phyloP scores from a whole-genome alignment of 2,113 vertebrate genomes.

The Herpetotheres cachinnans region DNA sequence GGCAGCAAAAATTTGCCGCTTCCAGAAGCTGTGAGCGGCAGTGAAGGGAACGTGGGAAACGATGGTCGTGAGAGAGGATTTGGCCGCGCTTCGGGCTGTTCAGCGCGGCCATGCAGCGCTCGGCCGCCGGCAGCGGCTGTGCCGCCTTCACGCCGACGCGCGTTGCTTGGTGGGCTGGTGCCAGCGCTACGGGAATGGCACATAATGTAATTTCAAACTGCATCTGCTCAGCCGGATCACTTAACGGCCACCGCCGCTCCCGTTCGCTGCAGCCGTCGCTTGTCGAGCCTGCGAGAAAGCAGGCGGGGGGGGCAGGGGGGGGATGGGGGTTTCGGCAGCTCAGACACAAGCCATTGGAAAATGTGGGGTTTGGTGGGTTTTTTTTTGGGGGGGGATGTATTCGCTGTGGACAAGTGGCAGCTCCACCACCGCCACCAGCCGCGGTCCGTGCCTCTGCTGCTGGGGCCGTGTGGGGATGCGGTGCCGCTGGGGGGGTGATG shows the following conservation, averaged over 20 bases:
- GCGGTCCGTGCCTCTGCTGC: accelerated
- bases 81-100: neutral
- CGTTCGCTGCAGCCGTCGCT: neutral
- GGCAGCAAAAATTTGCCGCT: neutral
- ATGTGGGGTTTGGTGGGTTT: too few species aligned
- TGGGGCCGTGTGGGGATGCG: neutral
- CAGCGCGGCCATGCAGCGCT: accelerated
- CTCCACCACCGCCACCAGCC: accelerated
- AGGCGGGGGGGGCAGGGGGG: neutral
- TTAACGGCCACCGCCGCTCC: neutral
- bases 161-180: neutral
- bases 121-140: neutral
- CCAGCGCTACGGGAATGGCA: neutral
- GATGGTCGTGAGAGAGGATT: neutral
- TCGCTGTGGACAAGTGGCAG: neutral
- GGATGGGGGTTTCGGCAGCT: neutral
- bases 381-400: accelerated
- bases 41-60: neutral
- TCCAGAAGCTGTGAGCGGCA: neutral
- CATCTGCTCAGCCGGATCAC: neutral
- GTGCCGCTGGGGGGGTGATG: neutral
- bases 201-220: neutral
- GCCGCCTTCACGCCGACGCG: neutral
- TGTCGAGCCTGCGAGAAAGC: neutral
- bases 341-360: neutral